Evolutionary conservation across 2,888 invertebrate genomes (phyloP).

Genomic region (Mongoloraphidia duomilia): DNA sequence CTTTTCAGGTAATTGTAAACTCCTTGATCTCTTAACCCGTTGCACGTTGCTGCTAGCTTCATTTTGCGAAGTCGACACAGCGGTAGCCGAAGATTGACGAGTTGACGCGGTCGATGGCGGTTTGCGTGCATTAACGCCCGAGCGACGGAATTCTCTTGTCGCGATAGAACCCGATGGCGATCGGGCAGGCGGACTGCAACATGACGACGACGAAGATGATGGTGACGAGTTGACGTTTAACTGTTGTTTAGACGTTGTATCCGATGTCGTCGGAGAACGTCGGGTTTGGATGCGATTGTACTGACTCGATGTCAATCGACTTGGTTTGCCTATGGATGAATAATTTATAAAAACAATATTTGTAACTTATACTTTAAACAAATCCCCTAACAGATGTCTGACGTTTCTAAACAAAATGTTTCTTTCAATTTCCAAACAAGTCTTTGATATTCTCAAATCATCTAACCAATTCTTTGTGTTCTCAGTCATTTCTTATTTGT

Average conservation of each 20-base stretch:
- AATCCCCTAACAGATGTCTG: too few species aligned
- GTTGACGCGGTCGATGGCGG: constrained; percentile 10
- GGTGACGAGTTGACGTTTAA: constrained; percentile 17
- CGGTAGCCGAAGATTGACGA: constrained; percentile 15
- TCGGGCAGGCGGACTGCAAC: constrained; percentile 19
- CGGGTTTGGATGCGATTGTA: constrained; percentile 21
- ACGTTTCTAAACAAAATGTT: too few species aligned
- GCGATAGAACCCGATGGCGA: constrained; percentile 19
- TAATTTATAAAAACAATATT: too few species aligned
- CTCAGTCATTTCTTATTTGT: too few species aligned
- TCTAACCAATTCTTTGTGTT: too few species aligned
- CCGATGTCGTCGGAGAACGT: constrained; percentile 27
- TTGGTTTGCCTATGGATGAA: constrained; percentile 1
- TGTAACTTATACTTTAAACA: too few species aligned
- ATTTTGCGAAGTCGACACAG: constrained; percentile 3
- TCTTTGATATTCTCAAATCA: too few species aligned
- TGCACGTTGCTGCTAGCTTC: constrained; percentile 20
- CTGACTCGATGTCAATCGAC: constrained; percentile 20
- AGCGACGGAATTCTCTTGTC: neutral
- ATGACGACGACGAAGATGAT: constrained; percentile 25
- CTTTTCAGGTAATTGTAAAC: constrained; percentile 46
- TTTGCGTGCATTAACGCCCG: constrained; percentile 17
- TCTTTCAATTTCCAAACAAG: too few species aligned
- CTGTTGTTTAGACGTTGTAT: constrained; percentile 13
- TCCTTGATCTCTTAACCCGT: constrained; percentile 38